Percentiles rank a stretch among this genome's conserved stretches.
These are phyloP conservation scores for Sebastes itinus DNA, from an alignment of 2,797 vertebrate species.

Conservation along the genomic window DNA sequence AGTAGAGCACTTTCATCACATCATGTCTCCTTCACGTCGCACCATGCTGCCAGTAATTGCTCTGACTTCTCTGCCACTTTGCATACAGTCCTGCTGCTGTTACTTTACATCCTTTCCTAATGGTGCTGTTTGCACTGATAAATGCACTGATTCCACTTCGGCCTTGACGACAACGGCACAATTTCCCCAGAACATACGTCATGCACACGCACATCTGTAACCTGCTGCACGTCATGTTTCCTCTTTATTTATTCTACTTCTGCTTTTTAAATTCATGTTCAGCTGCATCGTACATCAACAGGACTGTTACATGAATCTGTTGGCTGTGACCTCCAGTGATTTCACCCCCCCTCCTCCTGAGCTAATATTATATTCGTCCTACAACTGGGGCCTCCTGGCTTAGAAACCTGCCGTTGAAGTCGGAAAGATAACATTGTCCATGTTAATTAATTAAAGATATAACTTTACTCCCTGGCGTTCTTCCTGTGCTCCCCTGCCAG, in stretches of 20 bases:
- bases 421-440: conserved; percentile 50
- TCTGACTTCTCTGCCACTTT: not conserved
- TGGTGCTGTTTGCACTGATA: not conserved
- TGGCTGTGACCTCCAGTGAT: conserved; percentile 16
- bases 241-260: not conserved
- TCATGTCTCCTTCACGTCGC: not conserved
- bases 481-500: conserved; percentile 34
- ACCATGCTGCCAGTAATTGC: not conserved
- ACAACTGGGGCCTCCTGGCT: conserved; percentile 15
- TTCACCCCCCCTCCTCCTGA: conserved; percentile 2
- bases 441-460: conserved; percentile 73
- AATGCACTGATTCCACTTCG: not conserved
- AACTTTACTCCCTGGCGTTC: conserved; percentile 48
- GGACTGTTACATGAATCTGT: not conserved
- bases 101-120: not conserved
- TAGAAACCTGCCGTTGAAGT: conserved; percentile 34
- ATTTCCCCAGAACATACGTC: not conserved
- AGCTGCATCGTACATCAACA: not conserved
- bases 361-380: conserved; percentile 26
- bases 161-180: not conserved
- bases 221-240: not conserved
- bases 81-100: not conserved
- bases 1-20: not conserved
- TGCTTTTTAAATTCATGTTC: not conserved
- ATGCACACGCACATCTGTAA: not conserved